Percentiles rank a stretch among this genome's conserved stretches.
Conservation (phyloP, 1,140 invertebrate species). For the Eumeta japonica region DNA sequence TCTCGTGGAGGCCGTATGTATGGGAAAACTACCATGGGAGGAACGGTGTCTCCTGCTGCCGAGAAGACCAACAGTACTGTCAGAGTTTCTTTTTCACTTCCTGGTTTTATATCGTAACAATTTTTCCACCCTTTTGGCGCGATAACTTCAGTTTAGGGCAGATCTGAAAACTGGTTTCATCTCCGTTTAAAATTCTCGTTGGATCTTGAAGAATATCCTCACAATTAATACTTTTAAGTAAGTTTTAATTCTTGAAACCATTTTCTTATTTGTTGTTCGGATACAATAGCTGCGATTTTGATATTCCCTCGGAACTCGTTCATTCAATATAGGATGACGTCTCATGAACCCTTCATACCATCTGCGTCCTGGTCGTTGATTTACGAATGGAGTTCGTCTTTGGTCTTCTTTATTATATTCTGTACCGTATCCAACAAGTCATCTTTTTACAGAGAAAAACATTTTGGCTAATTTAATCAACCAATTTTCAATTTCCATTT, state of each 20-base stretch:
- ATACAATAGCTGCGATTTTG: conserved; percentile 13
- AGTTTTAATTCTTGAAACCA: conserved; percentile 13
- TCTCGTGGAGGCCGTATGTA: conserved; percentile 16
- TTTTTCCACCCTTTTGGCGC: conserved; percentile 19
- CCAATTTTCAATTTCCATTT: conserved; percentile 22
- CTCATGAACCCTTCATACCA: conserved; percentile 11
- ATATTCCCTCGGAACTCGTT: conserved; percentile 76
- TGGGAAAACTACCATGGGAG: conserved; percentile 22
- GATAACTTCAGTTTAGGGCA: conserved; percentile 26
- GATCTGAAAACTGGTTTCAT: too few relatives aligned
- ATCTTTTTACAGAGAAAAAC: conserved; percentile 16
- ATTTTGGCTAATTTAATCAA: conserved; percentile 15
- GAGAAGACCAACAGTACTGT: conserved; percentile 27
- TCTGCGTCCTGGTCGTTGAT: conserved; percentile 8
- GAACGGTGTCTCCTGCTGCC: conserved; percentile 16
- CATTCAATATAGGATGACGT: conserved; percentile 65
- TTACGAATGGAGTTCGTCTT: too few relatives aligned
- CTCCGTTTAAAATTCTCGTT: conserved; percentile 25
- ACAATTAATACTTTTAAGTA: conserved; percentile 12
- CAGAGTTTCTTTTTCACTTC: conserved; percentile 31
- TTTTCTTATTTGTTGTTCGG: conserved; percentile 13
- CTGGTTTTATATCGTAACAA: too few relatives aligned
- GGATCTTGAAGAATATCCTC: too few relatives aligned
- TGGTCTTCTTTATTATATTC: conserved; percentile 12
- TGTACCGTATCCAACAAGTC: conserved; percentile 16